Conservation (phyloP, 2,888 invertebrate species). For the Villa cingulata region DNA sequence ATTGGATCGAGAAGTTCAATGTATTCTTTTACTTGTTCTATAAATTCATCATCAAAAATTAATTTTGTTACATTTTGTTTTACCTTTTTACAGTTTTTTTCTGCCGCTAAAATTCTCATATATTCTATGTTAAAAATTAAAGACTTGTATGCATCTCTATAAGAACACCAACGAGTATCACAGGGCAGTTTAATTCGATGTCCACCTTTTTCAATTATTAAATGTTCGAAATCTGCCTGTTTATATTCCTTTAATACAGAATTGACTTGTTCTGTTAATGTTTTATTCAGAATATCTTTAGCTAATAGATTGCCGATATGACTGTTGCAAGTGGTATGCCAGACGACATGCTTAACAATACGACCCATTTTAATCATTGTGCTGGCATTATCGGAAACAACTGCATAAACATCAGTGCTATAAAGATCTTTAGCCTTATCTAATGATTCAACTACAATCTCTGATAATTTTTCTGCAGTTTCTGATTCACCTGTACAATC, state of each 20-base stretch:
- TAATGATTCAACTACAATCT: constrained; percentile 11
- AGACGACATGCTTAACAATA: constrained; percentile 12
- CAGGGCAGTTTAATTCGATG: too few species aligned
- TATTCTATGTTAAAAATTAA: too few species aligned
- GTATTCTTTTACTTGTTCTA: neutral
- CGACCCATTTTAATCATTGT: constrained; percentile 17
- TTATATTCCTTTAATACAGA: too few species aligned
- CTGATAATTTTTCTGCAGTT: constrained; percentile 8
- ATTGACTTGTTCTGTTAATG: neutral
- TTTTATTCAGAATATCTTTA: neutral
- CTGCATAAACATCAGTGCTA: constrained; percentile 14
- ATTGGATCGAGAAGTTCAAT: neutral
- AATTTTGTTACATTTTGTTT: neutral
- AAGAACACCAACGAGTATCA: too few species aligned
- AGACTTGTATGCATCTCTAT: too few species aligned
- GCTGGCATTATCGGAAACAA: constrained; percentile 18
- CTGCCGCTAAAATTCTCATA: too few species aligned
- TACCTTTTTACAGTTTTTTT: neutral
- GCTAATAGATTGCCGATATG: constrained; percentile 16
- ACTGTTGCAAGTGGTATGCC: constrained; percentile 16
- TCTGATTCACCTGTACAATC: constrained; percentile 12
- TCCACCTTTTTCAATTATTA: too few species aligned
- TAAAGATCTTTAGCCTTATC: constrained; percentile 12
- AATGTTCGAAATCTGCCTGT: too few species aligned
- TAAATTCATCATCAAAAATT: constrained; percentile 10